Conservation (phyloP, 2,113 vertebrate species). For the Rhinolophus ferrumequinum region DNA sequence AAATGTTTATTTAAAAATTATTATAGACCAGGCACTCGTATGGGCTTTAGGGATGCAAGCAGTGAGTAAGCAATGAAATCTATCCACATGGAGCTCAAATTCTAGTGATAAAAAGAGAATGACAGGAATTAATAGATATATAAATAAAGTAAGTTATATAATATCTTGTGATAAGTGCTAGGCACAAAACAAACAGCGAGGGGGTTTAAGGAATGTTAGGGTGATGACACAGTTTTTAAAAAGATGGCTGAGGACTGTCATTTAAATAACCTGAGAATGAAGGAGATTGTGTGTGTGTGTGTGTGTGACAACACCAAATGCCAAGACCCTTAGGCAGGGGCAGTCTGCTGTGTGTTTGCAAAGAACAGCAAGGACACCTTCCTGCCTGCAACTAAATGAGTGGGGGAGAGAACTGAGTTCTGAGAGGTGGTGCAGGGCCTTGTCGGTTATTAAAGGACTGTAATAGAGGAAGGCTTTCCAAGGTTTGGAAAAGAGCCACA, state of each 20-base stretch:
- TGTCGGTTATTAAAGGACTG: neutral
- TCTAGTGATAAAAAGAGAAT: neutral
- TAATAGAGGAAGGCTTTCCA: neutral
- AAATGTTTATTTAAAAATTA: neutral
- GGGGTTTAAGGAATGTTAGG: neutral
- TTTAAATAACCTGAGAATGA: neutral
- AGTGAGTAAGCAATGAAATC: neutral
- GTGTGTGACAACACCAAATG: neutral
- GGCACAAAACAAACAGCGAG: neutral
- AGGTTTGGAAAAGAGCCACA: neutral
- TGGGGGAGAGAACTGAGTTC: neutral
- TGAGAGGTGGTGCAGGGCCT: neutral
- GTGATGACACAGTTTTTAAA: neutral
- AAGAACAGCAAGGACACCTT: neutral
- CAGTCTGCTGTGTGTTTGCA: neutral
- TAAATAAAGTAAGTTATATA: neutral
- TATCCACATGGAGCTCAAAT: neutral
- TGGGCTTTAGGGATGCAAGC: neutral
- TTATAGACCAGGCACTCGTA: neutral
- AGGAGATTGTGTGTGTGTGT: neutral
- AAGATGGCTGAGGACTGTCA: neutral
- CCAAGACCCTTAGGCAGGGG: neutral
- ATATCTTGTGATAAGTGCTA: neutral
- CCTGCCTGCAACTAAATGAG: neutral
- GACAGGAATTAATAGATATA: neutral